Conservation (phyloP, 2,797 vertebrate genomes). For the Bovichtus variegatus region DNA sequence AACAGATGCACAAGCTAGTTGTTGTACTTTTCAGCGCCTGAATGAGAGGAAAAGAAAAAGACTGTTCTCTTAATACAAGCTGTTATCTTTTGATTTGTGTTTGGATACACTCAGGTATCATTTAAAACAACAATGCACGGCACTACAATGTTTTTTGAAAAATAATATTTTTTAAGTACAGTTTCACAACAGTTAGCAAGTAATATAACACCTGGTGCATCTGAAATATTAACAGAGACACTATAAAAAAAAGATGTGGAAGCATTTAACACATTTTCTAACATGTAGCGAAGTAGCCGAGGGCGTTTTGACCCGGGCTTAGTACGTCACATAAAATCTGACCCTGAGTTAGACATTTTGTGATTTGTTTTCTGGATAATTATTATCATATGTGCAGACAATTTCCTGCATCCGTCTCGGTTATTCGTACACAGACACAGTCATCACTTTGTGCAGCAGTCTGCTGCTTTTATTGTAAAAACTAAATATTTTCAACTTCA, state of each 20-base stretch:
- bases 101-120: neutral
- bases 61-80: no score
- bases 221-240: conserved; percentile 5
- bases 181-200: neutral
- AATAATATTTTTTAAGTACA: neutral
- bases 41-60: neutral
- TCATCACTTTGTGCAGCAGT: neutral
- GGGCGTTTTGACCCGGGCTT: no score
- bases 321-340: neutral
- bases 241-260: neutral
- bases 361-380: neutral
- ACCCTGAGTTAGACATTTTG: neutral
- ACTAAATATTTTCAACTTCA: no score
- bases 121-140: neutral
- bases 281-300: neutral
- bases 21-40: neutral
- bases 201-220: conserved; percentile 23
- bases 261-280: neutral
- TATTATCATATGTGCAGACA: neutral
- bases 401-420: neutral
- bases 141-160: neutral
- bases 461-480: neutral
- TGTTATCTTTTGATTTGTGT: neutral
- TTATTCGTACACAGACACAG: neutral
- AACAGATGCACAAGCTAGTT: conserved; percentile 14